phyloP scores from a whole-genome alignment of 2,888 invertebrate species.

The Frankliniella intonsa region DNA sequence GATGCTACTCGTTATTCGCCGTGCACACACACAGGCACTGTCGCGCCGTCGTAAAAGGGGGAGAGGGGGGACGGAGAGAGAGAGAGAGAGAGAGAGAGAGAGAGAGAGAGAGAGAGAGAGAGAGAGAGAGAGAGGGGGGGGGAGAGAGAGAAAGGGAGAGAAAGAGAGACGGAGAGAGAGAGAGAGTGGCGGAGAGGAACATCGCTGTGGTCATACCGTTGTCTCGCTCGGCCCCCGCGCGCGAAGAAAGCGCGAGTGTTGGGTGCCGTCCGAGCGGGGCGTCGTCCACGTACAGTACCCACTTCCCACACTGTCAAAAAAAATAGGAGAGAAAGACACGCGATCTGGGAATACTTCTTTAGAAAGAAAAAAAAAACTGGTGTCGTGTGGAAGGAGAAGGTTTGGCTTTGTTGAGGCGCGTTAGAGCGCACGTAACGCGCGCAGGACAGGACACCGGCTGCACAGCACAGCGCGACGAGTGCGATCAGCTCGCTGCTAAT shows the following conservation, averaged over 20 bases:
- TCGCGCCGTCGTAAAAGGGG: too few relatives aligned
- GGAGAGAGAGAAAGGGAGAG: neutral
- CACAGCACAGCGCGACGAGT: too few relatives aligned
- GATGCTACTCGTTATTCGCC: neutral
- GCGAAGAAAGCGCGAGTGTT: conserved; percentile 26
- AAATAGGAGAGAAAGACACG: too few relatives aligned
- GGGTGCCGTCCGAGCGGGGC: neutral
- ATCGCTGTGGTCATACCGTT: conserved; percentile 6
- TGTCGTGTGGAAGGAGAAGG: too few relatives aligned
- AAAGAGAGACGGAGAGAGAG: neutral
- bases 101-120: conserved; percentile 1
- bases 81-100: conserved; percentile 1
- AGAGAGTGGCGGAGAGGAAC: neutral
- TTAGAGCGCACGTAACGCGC: too few relatives aligned
- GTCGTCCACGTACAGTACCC: neutral
- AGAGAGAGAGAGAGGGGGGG: neutral
- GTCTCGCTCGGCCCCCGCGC: conserved; percentile 12
- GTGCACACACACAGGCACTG: neutral
- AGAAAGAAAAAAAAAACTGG: too few relatives aligned
- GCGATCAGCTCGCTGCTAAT: too few relatives aligned
- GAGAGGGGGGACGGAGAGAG: neutral
- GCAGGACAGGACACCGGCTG: too few relatives aligned
- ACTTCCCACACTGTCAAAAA: neutral
- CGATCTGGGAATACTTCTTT: too few relatives aligned
- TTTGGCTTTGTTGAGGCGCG: too few relatives aligned